phyloP scores from a whole-genome alignment of 2,113 vertebrate species.

The Arvicanthis niloticus region DNA sequence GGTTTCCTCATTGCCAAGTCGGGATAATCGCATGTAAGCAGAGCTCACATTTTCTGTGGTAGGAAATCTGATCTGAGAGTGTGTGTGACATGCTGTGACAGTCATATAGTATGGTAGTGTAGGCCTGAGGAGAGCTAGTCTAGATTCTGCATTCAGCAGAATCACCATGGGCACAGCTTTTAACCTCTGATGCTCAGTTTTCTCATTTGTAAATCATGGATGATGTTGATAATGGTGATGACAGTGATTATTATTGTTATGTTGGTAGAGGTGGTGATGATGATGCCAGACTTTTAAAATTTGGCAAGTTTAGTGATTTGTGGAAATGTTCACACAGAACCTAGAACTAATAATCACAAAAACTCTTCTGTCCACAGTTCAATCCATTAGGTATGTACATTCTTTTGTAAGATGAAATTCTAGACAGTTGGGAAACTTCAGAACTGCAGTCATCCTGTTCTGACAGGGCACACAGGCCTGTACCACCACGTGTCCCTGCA shows the following conservation, averaged over 20 bases:
- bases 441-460: neutral
- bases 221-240: neutral
- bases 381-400: neutral
- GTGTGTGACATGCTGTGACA: neutral
- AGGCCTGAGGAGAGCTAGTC: neutral
- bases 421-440: slow-evolving; percentile 45
- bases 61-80: neutral
- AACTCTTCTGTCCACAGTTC: neutral
- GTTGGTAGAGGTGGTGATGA: neutral
- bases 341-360: slow-evolving; percentile 9
- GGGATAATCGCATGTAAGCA: neutral
- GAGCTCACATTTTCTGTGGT: slow-evolving; percentile 11
- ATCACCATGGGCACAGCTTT: neutral
- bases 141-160: neutral
- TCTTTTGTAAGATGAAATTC: slow-evolving; percentile 40
- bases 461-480: neutral
- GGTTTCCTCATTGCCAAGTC: slow-evolving; percentile 56
- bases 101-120: rapidly evolving
- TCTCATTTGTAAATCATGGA: neutral
- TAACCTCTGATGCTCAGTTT: neutral
- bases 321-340: slow-evolving; percentile 1
- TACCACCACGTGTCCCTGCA: neutral
- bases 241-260: neutral
- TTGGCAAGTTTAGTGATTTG: neutral
- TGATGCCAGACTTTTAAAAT: neutral